phyloP scores from a whole-genome alignment of 2,888 invertebrate genomes.

The Drosophila conformis region DNA sequence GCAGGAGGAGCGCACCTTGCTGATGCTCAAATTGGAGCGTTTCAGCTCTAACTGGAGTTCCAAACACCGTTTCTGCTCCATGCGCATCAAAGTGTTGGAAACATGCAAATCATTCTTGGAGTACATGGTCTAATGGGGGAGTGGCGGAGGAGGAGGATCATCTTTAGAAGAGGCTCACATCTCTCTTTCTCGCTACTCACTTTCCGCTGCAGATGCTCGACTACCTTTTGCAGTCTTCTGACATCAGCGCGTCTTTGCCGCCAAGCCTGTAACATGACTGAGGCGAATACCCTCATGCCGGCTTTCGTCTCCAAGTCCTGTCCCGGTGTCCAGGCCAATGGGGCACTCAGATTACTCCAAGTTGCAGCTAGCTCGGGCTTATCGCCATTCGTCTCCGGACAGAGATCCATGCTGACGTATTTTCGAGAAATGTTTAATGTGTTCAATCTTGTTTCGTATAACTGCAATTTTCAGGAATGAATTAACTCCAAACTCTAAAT shows the following conservation, averaged over 20 bases:
- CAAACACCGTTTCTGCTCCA: slow-evolving; percentile 80
- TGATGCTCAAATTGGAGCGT: slow-evolving; percentile 58
- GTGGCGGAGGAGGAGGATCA: background rate
- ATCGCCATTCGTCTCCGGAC: background rate
- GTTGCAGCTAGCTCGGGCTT: background rate
- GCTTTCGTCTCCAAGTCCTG: slow-evolving; percentile 29
- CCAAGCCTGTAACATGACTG: slow-evolving; percentile 82
- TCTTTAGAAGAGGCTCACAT: background rate
- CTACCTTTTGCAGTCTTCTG: slow-evolving; percentile 53
- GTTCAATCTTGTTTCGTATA: slow-evolving; percentile 1
- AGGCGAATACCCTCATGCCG: slow-evolving; percentile 75
- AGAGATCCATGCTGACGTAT: slow-evolving; percentile 1
- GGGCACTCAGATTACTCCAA: background rate
- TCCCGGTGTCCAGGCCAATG: background rate
- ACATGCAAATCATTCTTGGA: slow-evolving; percentile 77
- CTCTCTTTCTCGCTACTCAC: slow-evolving; percentile 51
- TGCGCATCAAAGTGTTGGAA: slow-evolving; percentile 72
- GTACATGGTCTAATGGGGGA: slow-evolving; percentile 61
- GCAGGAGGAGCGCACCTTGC: slow-evolving; percentile 61
- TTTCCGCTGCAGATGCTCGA: slow-evolving; percentile 60
- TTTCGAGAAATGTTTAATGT: slow-evolving; percentile 15
- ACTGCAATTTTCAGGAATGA: slow-evolving; percentile 50
- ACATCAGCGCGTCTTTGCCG: slow-evolving; percentile 78
- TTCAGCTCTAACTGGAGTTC: slow-evolving; percentile 75
- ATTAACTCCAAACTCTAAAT: slow-evolving; percentile 19